phyloP scores from a whole-genome alignment of 2,113 vertebrate species.

The Vulpes vulpes region DNA sequence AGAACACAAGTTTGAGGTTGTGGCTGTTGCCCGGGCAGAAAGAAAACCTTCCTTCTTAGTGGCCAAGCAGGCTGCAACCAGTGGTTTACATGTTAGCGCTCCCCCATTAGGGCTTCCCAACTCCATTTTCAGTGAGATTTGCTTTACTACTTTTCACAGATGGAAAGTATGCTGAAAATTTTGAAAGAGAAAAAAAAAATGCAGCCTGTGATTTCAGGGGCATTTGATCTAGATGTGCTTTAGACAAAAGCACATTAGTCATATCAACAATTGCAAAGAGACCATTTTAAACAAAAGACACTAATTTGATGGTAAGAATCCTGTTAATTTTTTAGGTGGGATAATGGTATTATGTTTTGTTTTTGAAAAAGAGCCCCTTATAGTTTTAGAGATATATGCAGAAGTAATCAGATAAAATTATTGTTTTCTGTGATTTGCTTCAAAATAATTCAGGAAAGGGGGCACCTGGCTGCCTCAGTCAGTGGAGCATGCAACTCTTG shows the following conservation, averaged over 20 bases:
- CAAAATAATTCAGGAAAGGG: background rate
- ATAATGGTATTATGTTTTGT: background rate
- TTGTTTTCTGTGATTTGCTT: background rate
- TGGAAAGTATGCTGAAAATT: background rate
- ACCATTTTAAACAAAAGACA: background rate
- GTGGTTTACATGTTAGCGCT: background rate
- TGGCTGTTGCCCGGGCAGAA: background rate
- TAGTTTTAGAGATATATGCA: background rate
- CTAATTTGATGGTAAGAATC: background rate
- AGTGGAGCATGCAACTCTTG: background rate
- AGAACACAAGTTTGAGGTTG: background rate
- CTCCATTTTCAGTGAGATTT: background rate
- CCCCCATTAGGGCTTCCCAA: background rate
- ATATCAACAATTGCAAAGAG: background rate
- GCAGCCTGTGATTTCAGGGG: background rate
- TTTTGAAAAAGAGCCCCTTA: background rate
- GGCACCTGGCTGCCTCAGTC: background rate
- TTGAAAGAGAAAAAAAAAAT: background rate
- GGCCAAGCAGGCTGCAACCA: background rate
- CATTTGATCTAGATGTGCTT: background rate
- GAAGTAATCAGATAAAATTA: background rate
- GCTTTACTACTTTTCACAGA: background rate
- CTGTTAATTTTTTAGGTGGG: background rate
- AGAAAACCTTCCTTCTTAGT: background rate
- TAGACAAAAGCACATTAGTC: background rate